Conservation (phyloP, 1,140 invertebrate species). For the Drosophila asahinai region DNA sequence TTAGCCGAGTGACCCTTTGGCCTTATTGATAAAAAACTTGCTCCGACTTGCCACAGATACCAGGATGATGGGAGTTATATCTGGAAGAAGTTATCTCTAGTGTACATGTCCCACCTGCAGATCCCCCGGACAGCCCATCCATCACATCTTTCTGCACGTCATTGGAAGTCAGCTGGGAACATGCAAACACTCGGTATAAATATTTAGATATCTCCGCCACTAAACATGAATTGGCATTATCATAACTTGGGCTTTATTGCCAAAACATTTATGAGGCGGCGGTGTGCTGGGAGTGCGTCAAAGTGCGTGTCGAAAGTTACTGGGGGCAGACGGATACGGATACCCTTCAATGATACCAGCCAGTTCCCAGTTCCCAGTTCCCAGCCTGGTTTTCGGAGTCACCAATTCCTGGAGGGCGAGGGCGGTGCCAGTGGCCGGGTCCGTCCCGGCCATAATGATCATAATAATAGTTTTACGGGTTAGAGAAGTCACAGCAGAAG, state of each 20-base stretch:
- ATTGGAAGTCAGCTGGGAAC: conserved; percentile 25
- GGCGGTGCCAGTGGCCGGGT: conserved; percentile 31
- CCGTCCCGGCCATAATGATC: conserved; percentile 61
- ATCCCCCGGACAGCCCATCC: conserved; percentile 26
- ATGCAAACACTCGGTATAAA: conserved; percentile 52
- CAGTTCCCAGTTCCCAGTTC: not conserved
- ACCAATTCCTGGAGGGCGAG: conserved; percentile 8
- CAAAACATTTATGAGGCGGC: conserved; percentile 76
- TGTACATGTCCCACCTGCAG: conserved; percentile 34
- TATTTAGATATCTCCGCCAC: conserved; percentile 57
- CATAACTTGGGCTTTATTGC: conserved; percentile 79
- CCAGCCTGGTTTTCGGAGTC: no score
- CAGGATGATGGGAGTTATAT: not conserved
- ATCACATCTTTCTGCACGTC: conserved; percentile 30
- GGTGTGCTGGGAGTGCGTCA: conserved; percentile 20
- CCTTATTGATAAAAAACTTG: not conserved
- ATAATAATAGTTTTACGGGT: conserved; percentile 82
- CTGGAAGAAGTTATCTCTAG: no score
- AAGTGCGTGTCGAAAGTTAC: conserved; percentile 75
- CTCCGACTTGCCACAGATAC: not conserved
- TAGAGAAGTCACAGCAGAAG: conserved; percentile 74
- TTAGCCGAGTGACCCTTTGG: not conserved
- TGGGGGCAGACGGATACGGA: not conserved
- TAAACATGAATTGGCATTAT: conserved; percentile 77
- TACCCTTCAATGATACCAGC: conserved; percentile 1